Evolutionary conservation across 2,797 vertebrate species (phyloP), one percentile per base, ranked within the genome.

Genomic region (Phyllotis vaccarum): DNA sequence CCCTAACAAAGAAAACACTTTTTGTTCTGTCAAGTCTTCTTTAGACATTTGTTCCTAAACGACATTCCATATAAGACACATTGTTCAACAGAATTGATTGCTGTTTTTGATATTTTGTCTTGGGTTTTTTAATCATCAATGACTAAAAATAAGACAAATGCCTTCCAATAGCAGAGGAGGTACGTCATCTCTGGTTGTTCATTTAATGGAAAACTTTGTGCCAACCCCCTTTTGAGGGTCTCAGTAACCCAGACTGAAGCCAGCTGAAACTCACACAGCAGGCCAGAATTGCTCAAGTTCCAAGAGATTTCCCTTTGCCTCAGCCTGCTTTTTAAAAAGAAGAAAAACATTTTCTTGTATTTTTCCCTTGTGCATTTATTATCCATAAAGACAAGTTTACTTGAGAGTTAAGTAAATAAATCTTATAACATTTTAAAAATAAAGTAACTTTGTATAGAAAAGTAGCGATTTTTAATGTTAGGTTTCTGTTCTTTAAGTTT

Each of bases 391-490:
- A 52, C 27, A 83, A 49, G 24, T 37, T 82, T 72, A 79, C 46
- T 56, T 43, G 34, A 68, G 82, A 75, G 81, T 34, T 86, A 68
- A 87, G 22, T 43, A 81, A 62, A 60, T 78, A 46, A 88, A 40
- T 13, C 37, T 90, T 64, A n/a, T n/a, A n/a, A n/a, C n/a, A n/a
- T n/a, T n/a, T n/a, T n/a, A n/a, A n/a, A n/a, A n/a, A n/a, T n/a
- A n/a, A n/a, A n/a, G n/a, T n/a, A n/a, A n/a, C 3, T 1, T 91
- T 87, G 86, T n/a, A 58, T 74, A 58, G 5, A 31, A 91, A 27
- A 6, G 86, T 90, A 93, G 0, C 22, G 89, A 74, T 24, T 29
- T 93, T 95, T n/a, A 90, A 68, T 9, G 85, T 90, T 91, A 54
- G 12, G 68, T 88, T 76, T 95, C 1, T 0, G 91, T 85, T 46